phyloP scores from a whole-genome alignment of 2,797 vertebrate genomes.

The Tolypeutes matacus region DNA sequence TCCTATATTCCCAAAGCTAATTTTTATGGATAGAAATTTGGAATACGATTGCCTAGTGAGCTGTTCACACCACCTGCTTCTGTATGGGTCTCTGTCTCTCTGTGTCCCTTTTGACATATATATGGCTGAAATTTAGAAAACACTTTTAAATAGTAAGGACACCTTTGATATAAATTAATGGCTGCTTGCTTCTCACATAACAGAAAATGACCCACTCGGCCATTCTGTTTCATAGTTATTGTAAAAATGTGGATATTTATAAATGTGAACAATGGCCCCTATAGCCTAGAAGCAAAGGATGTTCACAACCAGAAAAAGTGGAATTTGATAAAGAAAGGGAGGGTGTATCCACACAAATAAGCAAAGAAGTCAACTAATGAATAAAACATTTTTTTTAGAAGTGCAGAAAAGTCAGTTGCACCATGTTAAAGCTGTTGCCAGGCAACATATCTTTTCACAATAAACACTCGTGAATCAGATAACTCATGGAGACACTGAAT shows the following conservation, averaged over 20 bases:
- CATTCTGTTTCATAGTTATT: not conserved
- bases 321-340: conserved; percentile 80
- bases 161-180: not conserved
- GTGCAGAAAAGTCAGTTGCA: conserved; percentile 87
- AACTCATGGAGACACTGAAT: conserved; percentile 86
- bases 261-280: conserved; percentile 70
- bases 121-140: conserved; percentile 17
- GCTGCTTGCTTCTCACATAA: not conserved
- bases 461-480: conserved; percentile 87
- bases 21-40: not conserved
- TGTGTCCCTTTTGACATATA: not conserved
- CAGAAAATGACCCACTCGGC: not conserved
- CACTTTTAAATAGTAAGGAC: not conserved
- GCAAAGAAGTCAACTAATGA: conserved; percentile 86
- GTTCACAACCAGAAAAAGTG: conserved; percentile 82
- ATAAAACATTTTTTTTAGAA: conserved; percentile 88
- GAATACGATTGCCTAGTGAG: not conserved
- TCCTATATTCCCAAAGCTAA: not conserved
- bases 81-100: not conserved
- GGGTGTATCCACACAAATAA: conserved; percentile 66
- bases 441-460: conserved; percentile 88
- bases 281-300: conserved; percentile 81
- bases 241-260: not conserved
- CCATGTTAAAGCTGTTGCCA: conserved; percentile 87
- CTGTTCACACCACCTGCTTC: not conserved